A percentile compares a stretch with the other conserved stretches of the same genome.
Conservation (phyloP, 35 echinoderm and acorn worm genomes). For the Heliocidaris tuberculata region DNA sequence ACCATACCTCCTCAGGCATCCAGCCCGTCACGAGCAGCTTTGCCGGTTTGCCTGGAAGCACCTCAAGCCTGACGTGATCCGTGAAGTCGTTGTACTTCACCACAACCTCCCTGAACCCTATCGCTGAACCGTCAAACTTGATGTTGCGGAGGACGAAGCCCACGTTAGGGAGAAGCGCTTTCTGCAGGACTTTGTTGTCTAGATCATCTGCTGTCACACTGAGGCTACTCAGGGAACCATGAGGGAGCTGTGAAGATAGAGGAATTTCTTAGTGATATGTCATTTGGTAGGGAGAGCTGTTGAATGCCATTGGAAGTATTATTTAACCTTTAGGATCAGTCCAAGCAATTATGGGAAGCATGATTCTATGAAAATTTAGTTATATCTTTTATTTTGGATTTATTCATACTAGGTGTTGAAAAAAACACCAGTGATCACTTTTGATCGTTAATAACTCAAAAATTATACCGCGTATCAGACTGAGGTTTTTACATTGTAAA, state of each 20-base stretch:
- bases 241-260: conserved; percentile 62
- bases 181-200: conserved; percentile 67
- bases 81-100: conserved; percentile 76
- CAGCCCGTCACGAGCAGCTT: conserved; percentile 68
- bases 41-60: conserved; percentile 65
- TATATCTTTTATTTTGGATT: too few relatives aligned
- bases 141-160: conserved; percentile 82
- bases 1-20: conserved; percentile 63
- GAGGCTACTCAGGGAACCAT: conserved; percentile 77
- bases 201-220: conserved; percentile 65
- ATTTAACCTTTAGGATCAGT: neutral
- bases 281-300: too few relatives aligned
- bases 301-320: neutral
- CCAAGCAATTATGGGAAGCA: too few relatives aligned
- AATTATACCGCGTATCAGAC: too few relatives aligned
- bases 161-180: conserved; percentile 55
- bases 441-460: too few relatives aligned
- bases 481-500: too few relatives aligned
- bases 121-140: conserved; percentile 58
- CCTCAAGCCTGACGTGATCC: conserved; percentile 69
- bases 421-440: too few relatives aligned
- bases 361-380: too few relatives aligned
- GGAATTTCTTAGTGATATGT: too few relatives aligned
- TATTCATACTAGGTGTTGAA: too few relatives aligned
- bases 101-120: conserved; percentile 63